These are phyloP conservation scores for Porites divaricata DNA, from an alignment of 92 coral and sea anemone species.

Conservation along the genomic window DNA sequence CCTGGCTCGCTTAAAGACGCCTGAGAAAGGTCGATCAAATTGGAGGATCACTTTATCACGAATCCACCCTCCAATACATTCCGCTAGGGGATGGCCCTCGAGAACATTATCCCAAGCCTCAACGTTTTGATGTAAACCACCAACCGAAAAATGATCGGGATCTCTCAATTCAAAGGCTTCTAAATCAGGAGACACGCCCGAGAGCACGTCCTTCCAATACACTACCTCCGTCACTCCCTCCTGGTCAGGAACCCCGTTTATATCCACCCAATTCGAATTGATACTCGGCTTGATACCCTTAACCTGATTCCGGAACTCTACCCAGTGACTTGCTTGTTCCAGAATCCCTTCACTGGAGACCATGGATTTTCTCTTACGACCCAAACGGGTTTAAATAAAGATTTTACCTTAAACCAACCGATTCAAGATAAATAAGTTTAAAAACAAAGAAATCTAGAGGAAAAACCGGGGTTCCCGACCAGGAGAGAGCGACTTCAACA, in stretches of 20 bases:
- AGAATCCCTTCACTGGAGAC: neutral
- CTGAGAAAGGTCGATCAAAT: slow-evolving; percentile 30
- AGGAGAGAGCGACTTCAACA: slow-evolving; percentile 14
- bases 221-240: slow-evolving; percentile 2
- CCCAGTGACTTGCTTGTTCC: slow-evolving; percentile 10
- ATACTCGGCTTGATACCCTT: neutral
- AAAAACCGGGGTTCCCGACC: neutral
- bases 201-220: slow-evolving; percentile 2
- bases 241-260: slow-evolving; percentile 31
- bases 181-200: slow-evolving; percentile 14
- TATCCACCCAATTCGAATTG: neutral
- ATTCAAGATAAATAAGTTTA: neutral
- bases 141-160: slow-evolving; percentile 24
- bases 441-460: neutral
- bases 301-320: slow-evolving; percentile 5
- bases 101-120: slow-evolving; percentile 15
- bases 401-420: neutral
- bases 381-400: neutral
- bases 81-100: slow-evolving; percentile 32
- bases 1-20: slow-evolving; percentile 8
- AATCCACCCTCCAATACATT: slow-evolving; percentile 33
- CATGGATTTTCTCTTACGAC: neutral
- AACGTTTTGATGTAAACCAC: slow-evolving; percentile 37
- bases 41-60: slow-evolving; percentile 19
- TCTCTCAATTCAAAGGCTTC: slow-evolving; percentile 8